Base-by-base conservation (phyloP, 2,797 vertebrate genomes). In the Trichosurus vulpecula region DNA sequence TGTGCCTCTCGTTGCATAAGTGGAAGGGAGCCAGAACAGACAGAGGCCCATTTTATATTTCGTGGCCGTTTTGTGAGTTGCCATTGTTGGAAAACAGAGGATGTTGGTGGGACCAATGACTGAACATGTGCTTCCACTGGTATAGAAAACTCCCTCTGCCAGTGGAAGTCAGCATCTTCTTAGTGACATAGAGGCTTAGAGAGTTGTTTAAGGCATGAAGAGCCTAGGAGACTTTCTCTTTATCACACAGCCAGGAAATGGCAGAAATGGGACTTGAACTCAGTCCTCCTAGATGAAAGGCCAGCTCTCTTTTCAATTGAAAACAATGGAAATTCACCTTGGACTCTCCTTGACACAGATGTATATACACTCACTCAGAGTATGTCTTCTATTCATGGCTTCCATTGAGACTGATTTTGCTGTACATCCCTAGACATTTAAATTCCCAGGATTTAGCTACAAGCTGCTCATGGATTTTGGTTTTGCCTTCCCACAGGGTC, bases 401-500 rank as follows among this genome's bases (percentile, higher is more conserved):
- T 66, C 61, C 5, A 19, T 2, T n/a, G 35, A 74, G n/a, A n/a
- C n/a, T n/a, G 35, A 19, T 66, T 66, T 66, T n/a, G 35, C 61
- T 66, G 61, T n/a, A 6, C 6, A 41, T 25, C 19, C 19, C 6
- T 14, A 52, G 8, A 53, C 92, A 47, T 35, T 92, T 93, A 81
- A 51, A 95, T 93, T 93, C 31, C 61, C 66, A 94, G n/a, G 35
- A 11, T 93, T 96, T 54, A 54, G 47, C 66, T 95, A 47, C 10
- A 66, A 89, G 87, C 89, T 6, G 58, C 91, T 97, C 94, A 95
- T 91, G 91, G 8, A 90, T 90, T 52, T 93, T 57, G 92, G 58
- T 94, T 94, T 58, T 92, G 91, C 22, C 30, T 95, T 95, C 96
- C 97, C 97, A 97, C 98, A 99, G 99, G 99, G 97, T 98, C 99